Base-by-base conservation (phyloP, 2,113 vertebrate species). In the Suricata suricatta region DNA sequence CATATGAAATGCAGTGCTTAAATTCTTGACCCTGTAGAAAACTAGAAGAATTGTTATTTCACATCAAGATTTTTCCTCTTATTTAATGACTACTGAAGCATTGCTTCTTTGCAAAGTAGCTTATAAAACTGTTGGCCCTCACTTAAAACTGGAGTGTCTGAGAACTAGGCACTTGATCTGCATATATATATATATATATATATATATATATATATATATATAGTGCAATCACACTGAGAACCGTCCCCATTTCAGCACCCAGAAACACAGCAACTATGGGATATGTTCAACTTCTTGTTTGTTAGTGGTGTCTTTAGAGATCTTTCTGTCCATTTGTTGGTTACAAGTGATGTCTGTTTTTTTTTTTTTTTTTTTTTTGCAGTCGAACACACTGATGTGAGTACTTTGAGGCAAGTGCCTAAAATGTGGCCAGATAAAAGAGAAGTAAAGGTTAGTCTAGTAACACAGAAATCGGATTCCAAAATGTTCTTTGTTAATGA, bases 1-100 rank as follows among this genome's bases (percentile, higher is more conserved):
- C 2, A 44, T 96, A 93, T 92, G 54, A 35, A 71, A 88, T 66
- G 41, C 14, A 8, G 21, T 41, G 52, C 31, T 92, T 77, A 80
- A 83, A 50, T 90, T 50, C 74, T 96, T 94, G 87, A 80, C 47
- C 50, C 64, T 87, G 52, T 7, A 63, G 71, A 97, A 60, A 90
- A 11, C 47, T 77, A 38, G 81, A 83, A 44, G 23, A 68, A 89
- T 38, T 52, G 16, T 82, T 74, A 44, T 93, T 95, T 92, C 69
- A 63, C 10, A 29, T 94, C 25, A 92, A 38, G 47, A 33, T 83
- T 74, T 93, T 77, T 16, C 31, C 29, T 93, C 44, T 76, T 35
- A 54, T n/a, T 54, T 82, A 69, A 38, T 90, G 72, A 50, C 38
- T 94, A 66, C 38, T 29, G 60, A 92, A 86, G 44, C 47, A 60